phyloP scores from a whole-genome alignment of 2,888 invertebrate species.

The Philaethria dido region DNA sequence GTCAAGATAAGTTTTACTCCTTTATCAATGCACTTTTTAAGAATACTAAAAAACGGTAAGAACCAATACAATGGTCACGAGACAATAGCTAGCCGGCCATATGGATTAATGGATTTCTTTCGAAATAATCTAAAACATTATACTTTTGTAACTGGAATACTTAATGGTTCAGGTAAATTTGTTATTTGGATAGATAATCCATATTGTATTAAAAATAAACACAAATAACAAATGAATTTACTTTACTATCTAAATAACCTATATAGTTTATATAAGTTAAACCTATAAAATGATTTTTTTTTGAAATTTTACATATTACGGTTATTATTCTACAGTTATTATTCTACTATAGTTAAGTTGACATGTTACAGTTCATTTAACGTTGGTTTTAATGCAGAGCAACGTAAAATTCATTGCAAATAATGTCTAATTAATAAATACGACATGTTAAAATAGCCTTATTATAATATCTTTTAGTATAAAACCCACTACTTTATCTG shows the following conservation, averaged over 20 bases:
- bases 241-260: not conserved
- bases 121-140: constrained; percentile 61
- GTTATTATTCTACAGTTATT: too few species aligned
- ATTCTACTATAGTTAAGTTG: not conserved
- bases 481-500: too few species aligned
- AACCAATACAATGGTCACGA: constrained; percentile 72
- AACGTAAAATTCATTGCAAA: not conserved
- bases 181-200: not conserved
- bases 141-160: not conserved
- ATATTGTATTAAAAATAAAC: not conserved
- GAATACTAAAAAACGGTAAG: constrained; percentile 68
- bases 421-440: not conserved
- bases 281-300: not conserved
- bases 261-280: not conserved
- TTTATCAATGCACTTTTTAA: constrained; percentile 65
- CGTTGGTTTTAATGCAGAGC: not conserved
- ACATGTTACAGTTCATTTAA: not conserved
- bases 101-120: constrained; percentile 67
- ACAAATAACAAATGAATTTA: too few species aligned
- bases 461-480: too few species aligned
- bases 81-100: constrained; percentile 73
- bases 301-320: not conserved
- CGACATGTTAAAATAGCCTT: not conserved
- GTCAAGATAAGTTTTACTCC: constrained; percentile 63
- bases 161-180: not conserved